Base-by-base conservation (phyloP, 2,113 vertebrate genomes). In the Furnarius figulus region DNA sequence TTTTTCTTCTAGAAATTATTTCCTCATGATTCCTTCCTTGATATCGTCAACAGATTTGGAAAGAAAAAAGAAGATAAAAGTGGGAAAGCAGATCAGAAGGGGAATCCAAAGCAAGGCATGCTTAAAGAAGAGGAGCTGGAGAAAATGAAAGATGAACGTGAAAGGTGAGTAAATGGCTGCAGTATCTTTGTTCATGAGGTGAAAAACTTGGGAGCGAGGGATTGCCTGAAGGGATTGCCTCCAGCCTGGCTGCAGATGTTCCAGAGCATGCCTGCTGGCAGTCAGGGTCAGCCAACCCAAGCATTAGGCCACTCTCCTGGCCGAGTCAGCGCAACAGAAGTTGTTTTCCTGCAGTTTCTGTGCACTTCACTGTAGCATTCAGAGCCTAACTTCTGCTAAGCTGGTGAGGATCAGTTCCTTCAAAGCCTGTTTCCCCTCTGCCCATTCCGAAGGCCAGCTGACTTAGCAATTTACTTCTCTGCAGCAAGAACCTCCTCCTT, bases 41-140 rank as follows among this genome's bases (percentile, higher is more conserved):
- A 27, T 97, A 31, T 94, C 40, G 96, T 92, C 44, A 94, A 71
- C 97, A 99, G 99, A 97, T 99, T 99, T 93, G 99, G 99, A 44
- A 99, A 99, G 98, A 99, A 98, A 95, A 99, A 99, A 88, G 99
- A 99, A 23, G 99, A 99, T 62, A 99, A 98, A 97, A 93, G 91
- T 49, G 98, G 98, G 14, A 99, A 99, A 95, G 53, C 84, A 7
- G 99, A 99, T 71, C 98, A 98, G 62, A 99, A 99, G 89, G 96
- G 78, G 18, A 66, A 93, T 44, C 94, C 93, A 78, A 98, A 98
- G 92, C 98, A 98, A 5, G 97, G 98, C n/a, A 22, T 96, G 12
- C 97, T 98, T 79, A 99, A 97, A 74, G 98, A 99, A 77, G 98
- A 98, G 8, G 99, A 99, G 85, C 89, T 99, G 25, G 99, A 99